Conservation (phyloP, 2,888 invertebrate species). For the Ophraella communa region DNA sequence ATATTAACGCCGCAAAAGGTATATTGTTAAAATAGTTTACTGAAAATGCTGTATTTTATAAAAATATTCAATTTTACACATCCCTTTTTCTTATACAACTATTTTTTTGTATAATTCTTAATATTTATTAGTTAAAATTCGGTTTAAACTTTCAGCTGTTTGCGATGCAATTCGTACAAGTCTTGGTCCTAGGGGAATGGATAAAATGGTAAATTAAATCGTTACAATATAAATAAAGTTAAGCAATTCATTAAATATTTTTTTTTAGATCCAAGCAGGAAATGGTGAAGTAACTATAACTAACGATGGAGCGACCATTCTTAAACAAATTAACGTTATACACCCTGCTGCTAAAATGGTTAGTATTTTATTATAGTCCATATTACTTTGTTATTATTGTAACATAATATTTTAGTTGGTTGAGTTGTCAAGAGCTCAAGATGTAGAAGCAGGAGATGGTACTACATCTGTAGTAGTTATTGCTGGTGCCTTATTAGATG, state of each 20-base stretch:
- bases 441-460: conserved; percentile 99
- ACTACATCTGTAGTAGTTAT: conserved; percentile 98
- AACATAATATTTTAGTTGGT: conserved; percentile 73
- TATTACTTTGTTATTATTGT: neutral
- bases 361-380: conserved; percentile 36
- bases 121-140: conserved; percentile 16
- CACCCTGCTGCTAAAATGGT: conserved; percentile 99
- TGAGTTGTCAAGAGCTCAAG: conserved; percentile 97
- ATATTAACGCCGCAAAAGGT: conserved; percentile 99
- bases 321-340: conserved; percentile 97
- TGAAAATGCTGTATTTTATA: neutral
- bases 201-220: conserved; percentile 86
- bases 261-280: conserved; percentile 89
- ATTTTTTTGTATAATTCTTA: conserved; percentile 9
- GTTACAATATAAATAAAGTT: neutral
- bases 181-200: conserved; percentile 98
- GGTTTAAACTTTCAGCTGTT: conserved; percentile 77
- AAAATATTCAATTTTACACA: neutral
- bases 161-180: conserved; percentile 99
- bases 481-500: conserved; percentile 94
- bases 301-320: conserved; percentile 98
- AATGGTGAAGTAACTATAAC: conserved; percentile 99
- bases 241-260: conserved; percentile 33
- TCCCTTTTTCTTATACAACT: neutral
- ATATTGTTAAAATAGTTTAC: conserved; percentile 15